These are phyloP conservation scores for Celastrina argiolus DNA, from an alignment of 2,888 invertebrate genomes.

Conservation along the genomic window DNA sequence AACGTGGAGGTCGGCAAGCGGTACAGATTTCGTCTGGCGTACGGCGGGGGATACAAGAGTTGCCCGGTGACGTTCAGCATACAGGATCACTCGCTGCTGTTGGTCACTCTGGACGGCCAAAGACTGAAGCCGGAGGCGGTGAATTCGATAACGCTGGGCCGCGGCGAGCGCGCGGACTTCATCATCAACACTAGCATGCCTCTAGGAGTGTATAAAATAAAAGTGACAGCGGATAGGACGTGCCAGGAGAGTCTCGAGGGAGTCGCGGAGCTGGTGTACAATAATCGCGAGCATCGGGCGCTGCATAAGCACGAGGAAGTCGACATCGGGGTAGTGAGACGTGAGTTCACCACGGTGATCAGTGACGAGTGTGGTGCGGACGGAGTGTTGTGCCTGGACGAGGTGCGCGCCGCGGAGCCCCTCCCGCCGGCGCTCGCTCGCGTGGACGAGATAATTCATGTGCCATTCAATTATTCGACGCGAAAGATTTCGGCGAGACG, in stretches of 20 bases:
- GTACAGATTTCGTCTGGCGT: constrained; percentile 82
- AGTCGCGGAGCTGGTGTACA: constrained; percentile 72
- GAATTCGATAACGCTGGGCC: constrained; percentile 76
- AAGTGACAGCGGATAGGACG: constrained; percentile 68
- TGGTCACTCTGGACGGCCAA: constrained; percentile 85
- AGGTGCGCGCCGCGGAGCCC: constrained; percentile 73
- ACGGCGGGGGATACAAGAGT: constrained; percentile 81
- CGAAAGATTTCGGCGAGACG: constrained; percentile 65
- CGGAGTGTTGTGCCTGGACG: constrained; percentile 76
- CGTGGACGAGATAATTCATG: constrained; percentile 79
- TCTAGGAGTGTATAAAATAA: constrained; percentile 79
- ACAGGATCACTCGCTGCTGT: constrained; percentile 79
- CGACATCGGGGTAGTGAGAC: constrained; percentile 41
- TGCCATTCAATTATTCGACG: constrained; percentile 82
- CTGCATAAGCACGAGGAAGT: constrained; percentile 54
- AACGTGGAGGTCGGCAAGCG: constrained; percentile 77
- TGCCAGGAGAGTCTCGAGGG: constrained; percentile 73
- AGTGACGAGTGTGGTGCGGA: constrained; percentile 65
- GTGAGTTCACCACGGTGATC: constrained; percentile 62
- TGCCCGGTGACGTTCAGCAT: constrained; percentile 83
- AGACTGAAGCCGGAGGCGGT: constrained; percentile 78
- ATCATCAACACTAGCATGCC: constrained; percentile 80
- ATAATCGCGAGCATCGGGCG: constrained; percentile 46
- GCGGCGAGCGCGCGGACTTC: constrained; percentile 88
- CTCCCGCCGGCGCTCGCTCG: constrained; percentile 70